Evolutionary conservation across 1,140 invertebrate species (phyloP).

Genomic region (Globodera rostochiensis): DNA sequence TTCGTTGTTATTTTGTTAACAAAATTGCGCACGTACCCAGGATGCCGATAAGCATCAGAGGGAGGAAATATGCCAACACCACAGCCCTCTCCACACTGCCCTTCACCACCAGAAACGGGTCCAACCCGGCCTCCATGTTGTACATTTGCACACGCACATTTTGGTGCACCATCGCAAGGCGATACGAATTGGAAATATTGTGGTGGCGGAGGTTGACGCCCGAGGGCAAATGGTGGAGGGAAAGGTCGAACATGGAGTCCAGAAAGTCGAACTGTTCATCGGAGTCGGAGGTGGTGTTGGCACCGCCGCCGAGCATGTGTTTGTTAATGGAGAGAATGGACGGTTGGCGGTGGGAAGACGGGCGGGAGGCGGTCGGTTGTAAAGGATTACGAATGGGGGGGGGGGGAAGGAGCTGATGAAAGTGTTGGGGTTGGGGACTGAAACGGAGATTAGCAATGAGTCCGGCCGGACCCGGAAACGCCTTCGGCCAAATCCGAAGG

Average conservation of each 20-base stretch:
- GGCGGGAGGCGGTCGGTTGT: not conserved
- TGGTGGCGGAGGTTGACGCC: not conserved
- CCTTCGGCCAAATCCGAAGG: not conserved
- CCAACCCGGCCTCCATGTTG: constrained; percentile 1
- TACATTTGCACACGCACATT: not conserved
- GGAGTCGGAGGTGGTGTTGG: not conserved
- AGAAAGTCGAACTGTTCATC: not conserved
- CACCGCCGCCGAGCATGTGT: not conserved
- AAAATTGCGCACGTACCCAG: not conserved
- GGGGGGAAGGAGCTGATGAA: too few species aligned
- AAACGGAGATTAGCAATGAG: not conserved
- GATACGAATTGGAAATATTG: constrained; percentile 1
- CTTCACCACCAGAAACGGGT: not conserved
- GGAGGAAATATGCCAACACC: constrained; percentile 44
- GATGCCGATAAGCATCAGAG: constrained; percentile 52
- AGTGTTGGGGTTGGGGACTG: not conserved
- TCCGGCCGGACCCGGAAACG: not conserved
- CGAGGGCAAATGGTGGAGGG: not conserved
- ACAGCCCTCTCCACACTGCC: constrained; percentile 28
- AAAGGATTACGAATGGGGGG: too few species aligned
- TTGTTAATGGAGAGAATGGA: not conserved
- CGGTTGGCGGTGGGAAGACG: not conserved
- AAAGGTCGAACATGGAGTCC: not conserved
- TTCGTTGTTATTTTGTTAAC: too few species aligned
- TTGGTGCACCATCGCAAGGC: not conserved